Base-by-base conservation (phyloP, 2,888 invertebrate species). In the Hypomecis punctinalis region DNA sequence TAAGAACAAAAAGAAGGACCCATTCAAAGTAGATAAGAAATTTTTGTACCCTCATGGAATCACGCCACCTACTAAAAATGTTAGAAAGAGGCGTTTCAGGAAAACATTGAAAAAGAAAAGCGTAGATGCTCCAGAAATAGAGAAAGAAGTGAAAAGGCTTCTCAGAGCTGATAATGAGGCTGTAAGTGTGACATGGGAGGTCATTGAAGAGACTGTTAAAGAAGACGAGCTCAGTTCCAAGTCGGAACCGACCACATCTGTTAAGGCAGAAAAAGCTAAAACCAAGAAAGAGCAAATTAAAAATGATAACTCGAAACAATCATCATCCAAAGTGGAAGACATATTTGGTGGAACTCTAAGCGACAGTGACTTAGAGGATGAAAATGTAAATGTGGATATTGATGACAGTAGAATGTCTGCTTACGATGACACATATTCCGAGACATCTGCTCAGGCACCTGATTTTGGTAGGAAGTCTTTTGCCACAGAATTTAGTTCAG, bases 31-130 rank as follows among this genome's bases (percentile, higher is more conserved):
- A 0, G 98, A 99, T 72, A 98, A 98, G 81, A 98, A 98, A 83
- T 99, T 96, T 89, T 92, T 98, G 5, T 98, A 96, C 95, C 98
- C 98, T 0, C 99, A 99, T 89, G 99, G 99, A 45, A 93, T 99
- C 48, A 98, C 99, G 5, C 98, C 99, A 0, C 99, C 99, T 0
- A 94, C 98, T 66, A 99, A 99, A 86, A 99, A 99, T 90, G 97
- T 98, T 0, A 94, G 99, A 9, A 97, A 97, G 75, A 94, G 98
- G 61, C 94, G 99, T 67, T 99, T 99, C 80, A 94, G 99, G 45
- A 99, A 99, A 91, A 99, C 98, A 0, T 86, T 99, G 40, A 98
- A 98, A 84, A 99, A 99, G 86, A 99, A 99, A 89, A 98, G 97
- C 89, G 97, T 98, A 0, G 99, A 99, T 89, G 98, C 98, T 36